Base-by-base conservation (phyloP, 2,888 invertebrate genomes). In the Margaritifera margaritifera region DNA sequence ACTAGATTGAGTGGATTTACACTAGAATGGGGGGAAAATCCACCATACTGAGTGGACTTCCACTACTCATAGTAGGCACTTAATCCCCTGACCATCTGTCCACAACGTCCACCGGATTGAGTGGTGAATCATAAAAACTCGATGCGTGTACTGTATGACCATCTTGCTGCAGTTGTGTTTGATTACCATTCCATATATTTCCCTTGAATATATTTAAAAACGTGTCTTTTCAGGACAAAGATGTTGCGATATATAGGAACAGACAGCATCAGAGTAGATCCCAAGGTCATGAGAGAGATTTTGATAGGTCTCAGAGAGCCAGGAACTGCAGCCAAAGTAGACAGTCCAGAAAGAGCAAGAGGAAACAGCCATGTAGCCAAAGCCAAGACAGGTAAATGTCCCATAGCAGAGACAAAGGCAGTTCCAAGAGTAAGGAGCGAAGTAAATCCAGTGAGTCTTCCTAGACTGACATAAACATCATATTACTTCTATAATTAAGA, bases 221-320 rank as follows among this genome's bases (percentile, higher is more conserved):
- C 56, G 27, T 24, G 20, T 27, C 19, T 27, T 65, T 54, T 11
- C 57, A 83, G 82, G 69, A 80, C 79, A 55, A 75, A 75, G 62
- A 71, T 80, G 63, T 80, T 80, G 8, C 60, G 83, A n/a, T n/a
- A 51, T 84, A 82, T 64, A 67, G 81, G 50, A 84, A 81, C 61
- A 69, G 82, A 15, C 76, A 81, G 68, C 66, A 80, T 42, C 69
- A 79, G n/a, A 82, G 84, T 62, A 72, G 72, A 54, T 82, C 82
- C 55, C 68, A 78, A 27, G 79, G 78, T 55, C 71, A 75, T n/a
- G 77, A 73, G 27, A 68, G 73, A 56, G 71, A 68, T 63, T 68
- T 66, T 18, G 68, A 70, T 57, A 69, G 73, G 50, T 70, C 81
- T 53, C 76, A 74, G 42, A 69, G 76, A 24, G 74, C 80, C 59